Percentiles rank a stretch among this genome's conserved stretches.
Evolutionary conservation across 1,140 invertebrate genomes (phyloP).

Genomic region (Agrilus planipennis): DNA sequence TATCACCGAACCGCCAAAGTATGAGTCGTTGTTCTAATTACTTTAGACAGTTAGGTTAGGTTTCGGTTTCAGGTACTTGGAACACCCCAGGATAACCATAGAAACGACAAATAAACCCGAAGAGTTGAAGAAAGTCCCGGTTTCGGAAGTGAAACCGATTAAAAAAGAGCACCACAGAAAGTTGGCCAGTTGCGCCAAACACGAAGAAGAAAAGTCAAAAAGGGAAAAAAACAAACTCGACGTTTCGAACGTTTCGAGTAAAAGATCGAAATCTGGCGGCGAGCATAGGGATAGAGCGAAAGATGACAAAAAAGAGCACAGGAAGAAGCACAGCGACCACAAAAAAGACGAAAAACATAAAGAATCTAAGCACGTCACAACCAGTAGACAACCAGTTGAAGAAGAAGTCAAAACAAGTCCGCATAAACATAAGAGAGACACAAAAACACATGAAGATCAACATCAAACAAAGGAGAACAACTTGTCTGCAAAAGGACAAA

Average conservation of each 20-base stretch:
- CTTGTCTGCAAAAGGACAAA: not conserved
- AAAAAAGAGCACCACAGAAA: conserved; percentile 17
- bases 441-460: not conserved
- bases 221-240: conserved; percentile 23
- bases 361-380: not conserved
- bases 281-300: conserved; percentile 5
- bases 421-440: conserved; percentile 3
- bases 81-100: conserved; percentile 28
- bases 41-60: no score
- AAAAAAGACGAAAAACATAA: not conserved
- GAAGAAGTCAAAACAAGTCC: conserved; percentile 1
- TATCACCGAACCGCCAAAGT: no score
- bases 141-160: conserved; percentile 29
- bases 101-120: conserved; percentile 26
- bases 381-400: not conserved
- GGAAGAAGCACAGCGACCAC: not conserved
- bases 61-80: no score
- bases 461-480: not conserved
- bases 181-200: no score
- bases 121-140: conserved; percentile 21
- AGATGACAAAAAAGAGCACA: not conserved
- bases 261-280: conserved; percentile 11
- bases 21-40: no score
- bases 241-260: conserved; percentile 10
- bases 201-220: not conserved